These are phyloP conservation scores for Galendromus occidentalis DNA, from an alignment of 1,140 invertebrate species.

Conservation along the genomic window DNA sequence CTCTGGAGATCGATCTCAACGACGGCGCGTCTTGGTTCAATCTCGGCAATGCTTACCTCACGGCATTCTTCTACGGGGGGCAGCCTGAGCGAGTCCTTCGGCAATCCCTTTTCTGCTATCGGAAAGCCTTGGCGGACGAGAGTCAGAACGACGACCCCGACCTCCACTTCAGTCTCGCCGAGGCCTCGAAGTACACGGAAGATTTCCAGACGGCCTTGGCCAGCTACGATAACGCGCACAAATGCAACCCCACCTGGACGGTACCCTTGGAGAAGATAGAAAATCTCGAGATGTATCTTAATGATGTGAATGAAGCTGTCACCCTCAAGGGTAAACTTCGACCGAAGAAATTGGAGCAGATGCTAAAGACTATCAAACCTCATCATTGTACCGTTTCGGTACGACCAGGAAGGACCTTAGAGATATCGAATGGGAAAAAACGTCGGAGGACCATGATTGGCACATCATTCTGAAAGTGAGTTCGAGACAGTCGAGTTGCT, in stretches of 20 bases:
- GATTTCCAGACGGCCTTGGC: conserved; percentile 45
- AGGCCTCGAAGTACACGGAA: conserved; percentile 65
- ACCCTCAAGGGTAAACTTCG: conserved; percentile 48
- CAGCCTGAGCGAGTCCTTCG: conserved; percentile 51
- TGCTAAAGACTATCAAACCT: conserved; percentile 35
- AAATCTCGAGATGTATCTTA: conserved; percentile 44
- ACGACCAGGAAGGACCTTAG: too few species aligned
- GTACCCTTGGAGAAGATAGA: conserved; percentile 39
- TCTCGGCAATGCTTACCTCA: conserved; percentile 63
- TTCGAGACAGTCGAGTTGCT: conserved; percentile 15
- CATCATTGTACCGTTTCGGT: not conserved
- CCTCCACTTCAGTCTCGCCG: conserved; percentile 63
- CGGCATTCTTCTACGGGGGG: conserved; percentile 50
- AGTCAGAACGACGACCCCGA: conserved; percentile 49
- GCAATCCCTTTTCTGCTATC: conserved; percentile 55
- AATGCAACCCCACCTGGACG: conserved; percentile 52
- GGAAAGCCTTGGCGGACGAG: conserved; percentile 44
- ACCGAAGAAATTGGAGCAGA: conserved; percentile 41
- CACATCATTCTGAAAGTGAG: conserved; percentile 17
- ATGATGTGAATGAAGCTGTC: conserved; percentile 40
- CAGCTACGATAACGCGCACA: conserved; percentile 41
- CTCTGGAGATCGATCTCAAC: conserved; percentile 51
- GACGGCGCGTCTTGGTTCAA: conserved; percentile 68
- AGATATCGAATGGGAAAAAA: not conserved
- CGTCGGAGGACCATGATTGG: conserved; percentile 9